Percentiles rank a stretch among this genome's conserved stretches.
These are phyloP conservation scores for Poicephalus meyeri DNA, from an alignment of 2,113 vertebrate species.

Conservation along the genomic window DNA sequence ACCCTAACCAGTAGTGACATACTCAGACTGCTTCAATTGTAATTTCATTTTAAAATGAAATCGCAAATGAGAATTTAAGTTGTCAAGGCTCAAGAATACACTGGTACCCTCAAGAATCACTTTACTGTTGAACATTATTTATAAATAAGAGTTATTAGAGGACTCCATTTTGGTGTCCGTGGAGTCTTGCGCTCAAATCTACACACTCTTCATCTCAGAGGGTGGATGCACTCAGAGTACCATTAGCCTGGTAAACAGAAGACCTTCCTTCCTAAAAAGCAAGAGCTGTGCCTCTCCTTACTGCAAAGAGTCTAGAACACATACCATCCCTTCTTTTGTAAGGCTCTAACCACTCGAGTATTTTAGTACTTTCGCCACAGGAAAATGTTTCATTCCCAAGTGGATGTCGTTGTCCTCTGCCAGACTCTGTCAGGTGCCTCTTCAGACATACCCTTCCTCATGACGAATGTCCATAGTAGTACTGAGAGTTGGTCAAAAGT, in stretches of 20 bases:
- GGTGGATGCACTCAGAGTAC: not conserved
- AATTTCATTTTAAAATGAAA: not conserved
- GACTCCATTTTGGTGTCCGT: not conserved
- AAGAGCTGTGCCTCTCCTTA: not conserved
- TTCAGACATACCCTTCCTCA: not conserved
- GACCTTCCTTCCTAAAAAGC: not conserved
- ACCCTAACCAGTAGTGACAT: not conserved
- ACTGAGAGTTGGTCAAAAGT: not conserved
- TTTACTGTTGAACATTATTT: not conserved
- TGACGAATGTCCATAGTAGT: not conserved
- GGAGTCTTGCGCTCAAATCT: not conserved
- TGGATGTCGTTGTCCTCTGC: not conserved
- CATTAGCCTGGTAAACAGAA: not conserved
- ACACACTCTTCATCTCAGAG: not conserved
- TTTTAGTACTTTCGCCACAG: not conserved
- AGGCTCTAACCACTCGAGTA: not conserved
- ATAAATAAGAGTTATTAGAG: not conserved
- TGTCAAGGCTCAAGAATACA: not conserved
- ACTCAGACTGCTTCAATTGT: not conserved
- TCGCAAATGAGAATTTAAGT: not conserved
- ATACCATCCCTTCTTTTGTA: not conserved
- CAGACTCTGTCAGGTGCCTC: not conserved
- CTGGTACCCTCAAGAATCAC: not conserved
- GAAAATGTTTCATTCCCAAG: not conserved
- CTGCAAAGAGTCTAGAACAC: not conserved